A percentile compares a stretch with the other conserved stretches of the same genome.
phyloP scores from a whole-genome alignment of 37 sponge, comb jelly and placozoan genomes.

The Halichondria panicea region DNA sequence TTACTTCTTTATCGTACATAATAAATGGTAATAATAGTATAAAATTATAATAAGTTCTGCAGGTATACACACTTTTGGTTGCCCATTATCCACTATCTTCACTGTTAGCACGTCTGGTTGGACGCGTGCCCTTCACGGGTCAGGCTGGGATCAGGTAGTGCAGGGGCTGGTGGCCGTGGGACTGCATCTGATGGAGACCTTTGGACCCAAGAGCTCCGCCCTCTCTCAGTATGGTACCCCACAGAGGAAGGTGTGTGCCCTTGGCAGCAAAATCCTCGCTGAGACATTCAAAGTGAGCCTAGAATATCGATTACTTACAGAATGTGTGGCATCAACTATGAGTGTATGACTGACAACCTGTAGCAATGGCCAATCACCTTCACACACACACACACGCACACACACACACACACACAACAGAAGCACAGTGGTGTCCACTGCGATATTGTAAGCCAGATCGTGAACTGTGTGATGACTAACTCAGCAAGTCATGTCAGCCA shows the following conservation, averaged over 20 bases:
- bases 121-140: too few species aligned
- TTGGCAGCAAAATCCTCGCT: conserved; percentile 43
- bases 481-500: conserved; percentile 51
- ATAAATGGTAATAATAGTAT: neutral
- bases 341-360: too few species aligned
- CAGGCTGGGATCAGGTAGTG: conserved; percentile 88
- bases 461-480: conserved; percentile 68
- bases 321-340: too few species aligned
- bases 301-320: too few species aligned
- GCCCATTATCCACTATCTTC: too few species aligned
- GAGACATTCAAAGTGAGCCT: conserved; percentile 52
- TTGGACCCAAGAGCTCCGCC: conserved; percentile 53
- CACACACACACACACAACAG: too few species aligned
- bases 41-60: too few species aligned
- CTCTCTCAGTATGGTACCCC: conserved; percentile 17
- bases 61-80: too few species aligned
- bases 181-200: conserved; percentile 77
- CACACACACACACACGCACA: too few species aligned
- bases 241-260: conserved; percentile 48
- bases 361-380: too few species aligned
- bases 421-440: conserved; percentile 40
- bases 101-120: too few species aligned
- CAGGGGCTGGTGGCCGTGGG: conserved; percentile 67
- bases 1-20: neutral
- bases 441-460: conserved; percentile 60